Base-by-base conservation (phyloP, 2,113 vertebrate species). In the Barnardius zonarius region DNA sequence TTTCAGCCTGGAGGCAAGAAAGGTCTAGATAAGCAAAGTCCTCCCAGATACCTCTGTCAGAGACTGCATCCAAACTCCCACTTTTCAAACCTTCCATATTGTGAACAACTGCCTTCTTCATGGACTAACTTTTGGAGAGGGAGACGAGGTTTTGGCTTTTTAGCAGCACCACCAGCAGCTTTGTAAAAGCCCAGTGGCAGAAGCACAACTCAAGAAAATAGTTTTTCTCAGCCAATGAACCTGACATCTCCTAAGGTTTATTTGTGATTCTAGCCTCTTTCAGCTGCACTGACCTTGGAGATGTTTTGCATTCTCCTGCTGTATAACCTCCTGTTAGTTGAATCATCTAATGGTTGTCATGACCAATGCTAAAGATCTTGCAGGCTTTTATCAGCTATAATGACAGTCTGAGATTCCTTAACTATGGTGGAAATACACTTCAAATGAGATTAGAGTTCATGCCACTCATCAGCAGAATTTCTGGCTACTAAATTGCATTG, bases 361-460 rank as follows among this genome's bases (percentile, higher is more conserved):
- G 83, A 94, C 93, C 83, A 89, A 43, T 69, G 83, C 78, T 96
- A 96, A 96, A 81, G 81, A 96, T 72, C 72, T 86, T 48, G 64
- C 84, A 85, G 91, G 67, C 86, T 93, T 97, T 97, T 95, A 96
- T 98, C 93, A 93, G 97, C 93, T 93, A 97, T 92, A 87, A 90
- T 70, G 92, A 90, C 85, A 94, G 81, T 77, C 81, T 93, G 81
- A 92, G 55, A 83, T 88, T 90, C 77, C 92, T 95, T 96, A 92
- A 96, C 92, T 98, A 43, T 93, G 73, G 88, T 93, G 76, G 82
- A 96, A 95, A 83, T 92, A 77, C 69, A 95, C 85, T 96, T 97
- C 95, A 93, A 73, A 91, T 91, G 64, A 88, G 87, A 97, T 97
- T 94, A 94, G 39, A 41, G 49, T 69, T 88, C 87, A 72, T 76